Base-by-base conservation (phyloP, 2,797 vertebrate genomes). In the Acipenser ruthenus region DNA sequence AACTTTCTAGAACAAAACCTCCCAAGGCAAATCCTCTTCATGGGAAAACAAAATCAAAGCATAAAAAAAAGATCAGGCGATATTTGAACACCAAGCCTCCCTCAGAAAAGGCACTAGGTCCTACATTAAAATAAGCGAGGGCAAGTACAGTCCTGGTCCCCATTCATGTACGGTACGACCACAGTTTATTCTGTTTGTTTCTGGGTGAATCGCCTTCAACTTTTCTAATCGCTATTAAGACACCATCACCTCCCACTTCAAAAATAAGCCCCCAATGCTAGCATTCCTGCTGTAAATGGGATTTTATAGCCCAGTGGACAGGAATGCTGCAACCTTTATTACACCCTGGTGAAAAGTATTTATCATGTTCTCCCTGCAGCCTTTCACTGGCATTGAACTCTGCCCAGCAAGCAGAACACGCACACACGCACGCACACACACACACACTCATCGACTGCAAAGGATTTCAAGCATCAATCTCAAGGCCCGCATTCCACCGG, bases 281-380 rank as follows among this genome's bases (percentile, higher is more conserved):
- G 85, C 84, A 88, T 88, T 88, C 86, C 83, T 71, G 65, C 56
- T 71, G 76, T 81, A 79, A 86, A 83, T 83, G 76, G 70, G 78
- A 86, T 88, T 88, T 87, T 80, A 87, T 86, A 87, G 82, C 75
- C 81, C 83, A 89, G 83, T 81, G 78, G 81, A 87, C 81, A 87
- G 82, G 85, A 84, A 88, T 79, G 84, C 82, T 79, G 70, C 65
- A 78, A 79, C 74, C 79, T 79, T 83, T 80, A 88, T 86, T 86
- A 85, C 82, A 84, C 84, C 80, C 80, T 70, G 72, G 72, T 70
- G 55, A 74, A 82, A 55, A 82, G 82, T 69, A 88, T 88, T 86
- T 79, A 86, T 87, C 83, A 80, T 64, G 69, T 75, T 70, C 73
- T 65, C 67, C 23, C 50, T 47, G 13, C 10, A 7, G 65, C 71